Evolutionary conservation across 2,888 invertebrate genomes (phyloP).

Genomic region (Drosophila gaucha): DNA sequence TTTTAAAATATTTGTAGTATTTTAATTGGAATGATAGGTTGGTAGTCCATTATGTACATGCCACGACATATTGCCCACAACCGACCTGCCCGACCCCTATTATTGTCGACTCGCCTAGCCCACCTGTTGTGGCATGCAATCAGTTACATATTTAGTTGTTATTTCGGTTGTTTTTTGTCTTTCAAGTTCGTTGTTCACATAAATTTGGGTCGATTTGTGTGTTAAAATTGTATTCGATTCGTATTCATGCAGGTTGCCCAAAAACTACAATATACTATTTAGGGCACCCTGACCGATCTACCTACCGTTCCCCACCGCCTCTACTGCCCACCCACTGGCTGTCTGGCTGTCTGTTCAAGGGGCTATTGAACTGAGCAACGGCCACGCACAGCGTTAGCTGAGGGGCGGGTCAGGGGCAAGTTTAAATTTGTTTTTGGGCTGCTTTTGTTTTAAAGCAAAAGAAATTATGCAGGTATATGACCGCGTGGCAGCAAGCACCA

Average conservation of each 20-base stretch:
- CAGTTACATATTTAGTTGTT: slow-evolving; percentile 23
- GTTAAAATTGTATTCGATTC: slow-evolving; percentile 37
- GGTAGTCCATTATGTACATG: slow-evolving; percentile 1
- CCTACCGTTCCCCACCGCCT: slow-evolving; percentile 2
- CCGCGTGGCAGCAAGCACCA: slow-evolving; percentile 50
- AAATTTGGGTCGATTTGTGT: slow-evolving; percentile 54
- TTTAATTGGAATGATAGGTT: neutral
- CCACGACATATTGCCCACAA: neutral
- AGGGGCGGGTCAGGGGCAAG: slow-evolving; percentile 23
- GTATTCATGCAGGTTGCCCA: slow-evolving; percentile 46
- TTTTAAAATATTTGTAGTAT: no score
- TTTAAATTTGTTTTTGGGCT: slow-evolving; percentile 5
- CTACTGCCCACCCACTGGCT: slow-evolving; percentile 1
- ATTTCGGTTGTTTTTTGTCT: slow-evolving; percentile 6
- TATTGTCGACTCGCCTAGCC: neutral
- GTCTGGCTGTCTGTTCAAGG: slow-evolving; percentile 50
- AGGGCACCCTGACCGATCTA: slow-evolving; percentile 19
- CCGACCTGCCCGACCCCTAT: no score
- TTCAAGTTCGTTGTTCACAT: slow-evolving; percentile 34
- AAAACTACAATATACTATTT: slow-evolving; percentile 35
- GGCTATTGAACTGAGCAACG: slow-evolving; percentile 65
- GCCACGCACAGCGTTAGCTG: slow-evolving; percentile 24
- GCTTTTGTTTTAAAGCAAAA: slow-evolving; percentile 66
- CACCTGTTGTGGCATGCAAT: slow-evolving; percentile 42
- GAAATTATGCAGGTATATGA: slow-evolving; percentile 66